Evolutionary conservation across 2,888 invertebrate species (phyloP), one percentile per base, ranked within the genome.

Genomic region (Molorchus minor): DNA sequence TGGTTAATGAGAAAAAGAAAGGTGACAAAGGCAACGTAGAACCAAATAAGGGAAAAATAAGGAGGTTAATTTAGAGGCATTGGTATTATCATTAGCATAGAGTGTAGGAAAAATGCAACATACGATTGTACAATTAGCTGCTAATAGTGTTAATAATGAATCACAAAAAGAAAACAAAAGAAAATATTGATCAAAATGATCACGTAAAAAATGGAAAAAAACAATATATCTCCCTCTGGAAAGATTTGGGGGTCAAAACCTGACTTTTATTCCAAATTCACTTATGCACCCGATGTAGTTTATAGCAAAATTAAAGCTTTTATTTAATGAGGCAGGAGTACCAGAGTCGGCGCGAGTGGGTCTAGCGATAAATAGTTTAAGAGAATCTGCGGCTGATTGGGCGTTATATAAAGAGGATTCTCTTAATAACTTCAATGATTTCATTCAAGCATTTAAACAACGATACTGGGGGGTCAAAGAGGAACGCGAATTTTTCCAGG

Each of bases 341-440:
- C 43, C 53, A 53, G 43, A 53, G 53, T 4, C 30, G 41, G 43
- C 53, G 3, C 53, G 44, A 8, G 30, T 53, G 7, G 53, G 53
- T 2, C 12, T 53, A 13, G 53, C 43, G 12, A 30, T 53, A 7
- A 20, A 20, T 19, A 43, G 53, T 33, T 53, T 53, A 20, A 53
- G 33, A 16, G 53, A 43, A 16, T 53, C 53, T 3, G 53, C 53
- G 2, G 29, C 43, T n/a, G 53, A 53, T 30, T 53, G 44, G 33
- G 53, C 43, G 3, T 10, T 30, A 17, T n/a, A n/a, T n/a, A 44
- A 43, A 30, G 35, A 53, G 30, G 19, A 16, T 8, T 5, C 17
- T n/a, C 43, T 53, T 30, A 13, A 33, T 16, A 25, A 10, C 30
- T 43, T 53, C 13, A 10, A 30, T 3, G 17, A 17, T 15, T 53